These are phyloP conservation scores for Ganaspis sp. DNA, from an alignment of 1,140 invertebrate genomes.

Conservation along the genomic window DNA sequence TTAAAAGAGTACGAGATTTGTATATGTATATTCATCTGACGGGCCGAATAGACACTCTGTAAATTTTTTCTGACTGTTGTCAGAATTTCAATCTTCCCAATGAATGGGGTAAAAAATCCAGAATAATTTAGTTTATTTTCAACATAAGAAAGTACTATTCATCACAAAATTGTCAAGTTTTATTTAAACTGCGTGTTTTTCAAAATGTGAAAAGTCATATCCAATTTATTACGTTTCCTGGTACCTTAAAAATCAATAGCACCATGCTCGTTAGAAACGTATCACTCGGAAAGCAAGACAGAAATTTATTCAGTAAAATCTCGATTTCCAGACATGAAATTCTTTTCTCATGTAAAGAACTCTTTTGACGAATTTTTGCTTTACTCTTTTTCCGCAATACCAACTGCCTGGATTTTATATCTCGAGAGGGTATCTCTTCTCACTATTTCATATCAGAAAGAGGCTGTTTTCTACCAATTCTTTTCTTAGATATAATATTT, in stretches of 20 bases:
- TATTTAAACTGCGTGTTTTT: no score
- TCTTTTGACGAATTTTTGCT: conserved; percentile 10
- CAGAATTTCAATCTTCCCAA: no score
- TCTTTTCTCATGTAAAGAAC: conserved; percentile 6
- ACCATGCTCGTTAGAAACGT: conserved; percentile 5
- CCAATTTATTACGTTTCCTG: neutral
- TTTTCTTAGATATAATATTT: no score
- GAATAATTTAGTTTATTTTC: no score
- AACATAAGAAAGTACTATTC: no score
- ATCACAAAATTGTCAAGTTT: no score
- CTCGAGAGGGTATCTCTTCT: neutral
- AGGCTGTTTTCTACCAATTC: no score
- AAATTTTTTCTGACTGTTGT: no score
- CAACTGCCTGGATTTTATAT: neutral
- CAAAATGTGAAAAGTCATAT: neutral
- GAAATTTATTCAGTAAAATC: conserved; percentile 14
- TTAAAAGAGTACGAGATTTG: no score
- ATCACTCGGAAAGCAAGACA: conserved; percentile 8
- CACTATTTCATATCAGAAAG: neutral
- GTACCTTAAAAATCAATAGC: neutral
- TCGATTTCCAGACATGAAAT: conserved; percentile 8
- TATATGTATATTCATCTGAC: no score
- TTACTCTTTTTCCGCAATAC: conserved; percentile 13
- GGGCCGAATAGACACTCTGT: no score
- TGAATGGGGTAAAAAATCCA: no score